Evolutionary conservation across 1,140 invertebrate species (phyloP).

Genomic region (Bactericera cockerelli): DNA sequence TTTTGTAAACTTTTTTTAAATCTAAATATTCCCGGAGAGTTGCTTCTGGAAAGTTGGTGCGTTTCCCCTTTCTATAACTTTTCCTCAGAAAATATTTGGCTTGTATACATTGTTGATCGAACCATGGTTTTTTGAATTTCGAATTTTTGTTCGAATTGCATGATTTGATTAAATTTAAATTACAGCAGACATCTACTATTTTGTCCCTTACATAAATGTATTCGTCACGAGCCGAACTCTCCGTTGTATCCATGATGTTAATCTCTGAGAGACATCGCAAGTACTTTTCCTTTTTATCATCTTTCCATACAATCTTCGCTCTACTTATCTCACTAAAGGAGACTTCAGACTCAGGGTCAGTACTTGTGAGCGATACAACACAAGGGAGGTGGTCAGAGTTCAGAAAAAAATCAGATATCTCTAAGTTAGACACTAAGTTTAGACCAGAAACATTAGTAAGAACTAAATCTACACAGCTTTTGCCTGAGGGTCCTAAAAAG

Average conservation of each 20-base stretch:
- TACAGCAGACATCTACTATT: background rate
- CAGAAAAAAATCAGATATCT: background rate
- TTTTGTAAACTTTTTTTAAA: background rate
- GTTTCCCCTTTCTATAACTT: background rate
- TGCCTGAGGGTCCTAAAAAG: background rate
- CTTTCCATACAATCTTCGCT: background rate
- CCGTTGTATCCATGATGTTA: background rate
- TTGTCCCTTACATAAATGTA: background rate
- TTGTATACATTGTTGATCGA: background rate
- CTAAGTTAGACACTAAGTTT: no score
- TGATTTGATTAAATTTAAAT: background rate
- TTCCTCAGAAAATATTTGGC: background rate
- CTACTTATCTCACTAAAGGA: background rate
- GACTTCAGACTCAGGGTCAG: background rate
- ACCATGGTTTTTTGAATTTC: background rate
- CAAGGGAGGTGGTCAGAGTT: background rate
- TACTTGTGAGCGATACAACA: background rate
- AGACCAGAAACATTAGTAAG: no score
- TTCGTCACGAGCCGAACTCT: background rate
- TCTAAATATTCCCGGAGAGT: background rate
- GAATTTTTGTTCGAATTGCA: background rate
- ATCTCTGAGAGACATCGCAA: background rate
- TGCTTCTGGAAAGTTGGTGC: background rate
- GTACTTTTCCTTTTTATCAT: background rate
- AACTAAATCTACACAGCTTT: background rate